Evolutionary conservation across 2,888 invertebrate species (phyloP).

Genomic region (Masnerella sp.): DNA sequence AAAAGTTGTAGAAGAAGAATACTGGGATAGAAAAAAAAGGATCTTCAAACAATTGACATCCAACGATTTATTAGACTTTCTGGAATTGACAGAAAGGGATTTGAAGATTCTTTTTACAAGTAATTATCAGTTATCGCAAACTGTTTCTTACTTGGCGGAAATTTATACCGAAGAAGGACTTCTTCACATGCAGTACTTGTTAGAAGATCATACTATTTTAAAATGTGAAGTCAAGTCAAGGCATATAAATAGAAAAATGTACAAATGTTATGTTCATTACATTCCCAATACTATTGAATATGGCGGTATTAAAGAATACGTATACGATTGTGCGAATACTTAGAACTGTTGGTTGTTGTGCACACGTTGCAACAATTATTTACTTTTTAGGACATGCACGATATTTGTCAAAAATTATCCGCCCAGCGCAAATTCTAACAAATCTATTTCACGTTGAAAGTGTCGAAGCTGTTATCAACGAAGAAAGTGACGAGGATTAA

Average conservation of each 20-base stretch:
- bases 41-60: conserved; percentile 24
- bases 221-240: conserved; percentile 30
- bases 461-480: conserved; percentile 33
- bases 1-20: conserved; percentile 23
- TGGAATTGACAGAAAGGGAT: conserved; percentile 51
- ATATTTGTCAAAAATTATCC: conserved; percentile 39
- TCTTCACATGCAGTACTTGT: conserved; percentile 7
- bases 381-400: conserved; percentile 32
- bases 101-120: conserved; percentile 58
- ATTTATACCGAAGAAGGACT: conserved; percentile 23
- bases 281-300: conserved; percentile 19
- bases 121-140: conserved; percentile 60
- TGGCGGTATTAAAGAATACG: conserved; percentile 24
- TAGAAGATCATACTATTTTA: conserved; percentile 11
- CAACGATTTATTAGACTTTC: conserved; percentile 23
- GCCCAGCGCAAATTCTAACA: conserved; percentile 34
- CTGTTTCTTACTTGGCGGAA: conserved; percentile 60
- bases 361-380: conserved; percentile 26
- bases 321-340: conserved; percentile 36
- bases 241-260: conserved; percentile 25
- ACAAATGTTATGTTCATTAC: conserved; percentile 33
- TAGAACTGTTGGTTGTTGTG: conserved; percentile 40
- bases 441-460: conserved; percentile 9
- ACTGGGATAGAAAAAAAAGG: conserved; percentile 48
- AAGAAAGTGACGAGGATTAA: conserved; percentile 21